phyloP scores from a whole-genome alignment of 2,888 invertebrate species.

The Pharmacophagus antenor region DNA sequence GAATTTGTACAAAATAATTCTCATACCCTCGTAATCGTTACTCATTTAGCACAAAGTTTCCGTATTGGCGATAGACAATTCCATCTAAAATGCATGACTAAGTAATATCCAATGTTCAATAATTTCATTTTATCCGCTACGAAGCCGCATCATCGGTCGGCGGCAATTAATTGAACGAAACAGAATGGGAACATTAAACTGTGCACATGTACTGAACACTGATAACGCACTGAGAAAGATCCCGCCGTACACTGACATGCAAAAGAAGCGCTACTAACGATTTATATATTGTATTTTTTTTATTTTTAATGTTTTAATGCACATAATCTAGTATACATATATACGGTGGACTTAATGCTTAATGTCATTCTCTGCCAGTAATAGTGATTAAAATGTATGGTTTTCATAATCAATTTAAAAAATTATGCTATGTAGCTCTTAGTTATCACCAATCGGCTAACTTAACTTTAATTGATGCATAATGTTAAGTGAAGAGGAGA shows the following conservation, averaged over 20 bases:
- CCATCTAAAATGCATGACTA: slow-evolving; percentile 13
- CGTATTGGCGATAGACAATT: slow-evolving; percentile 2
- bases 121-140: slow-evolving; percentile 36
- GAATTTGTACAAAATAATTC: too few relatives aligned
- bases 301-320: too few relatives aligned
- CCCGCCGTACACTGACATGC: slow-evolving; percentile 50
- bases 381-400: too few relatives aligned
- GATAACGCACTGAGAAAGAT: slow-evolving; percentile 73
- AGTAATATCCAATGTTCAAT: slow-evolving; percentile 30
- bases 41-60: background rate
- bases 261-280: slow-evolving; percentile 21
- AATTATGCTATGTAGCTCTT: too few relatives aligned
- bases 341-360: too few relatives aligned
- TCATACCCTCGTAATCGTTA: background rate
- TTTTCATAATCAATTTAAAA: too few relatives aligned
- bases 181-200: slow-evolving; percentile 73
- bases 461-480: too few relatives aligned
- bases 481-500: too few relatives aligned
- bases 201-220: slow-evolving; percentile 70
- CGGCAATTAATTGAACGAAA: slow-evolving; percentile 70
- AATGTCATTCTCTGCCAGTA: too few relatives aligned
- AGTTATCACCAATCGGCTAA: too few relatives aligned
- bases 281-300: too few relatives aligned
- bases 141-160: slow-evolving; percentile 43
- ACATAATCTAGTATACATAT: too few relatives aligned